Percentiles rank a stretch among this genome's conserved stretches.
Evolutionary conservation across 1,140 invertebrate genomes (phyloP).

Genomic region (Tetraneura akinire): DNA sequence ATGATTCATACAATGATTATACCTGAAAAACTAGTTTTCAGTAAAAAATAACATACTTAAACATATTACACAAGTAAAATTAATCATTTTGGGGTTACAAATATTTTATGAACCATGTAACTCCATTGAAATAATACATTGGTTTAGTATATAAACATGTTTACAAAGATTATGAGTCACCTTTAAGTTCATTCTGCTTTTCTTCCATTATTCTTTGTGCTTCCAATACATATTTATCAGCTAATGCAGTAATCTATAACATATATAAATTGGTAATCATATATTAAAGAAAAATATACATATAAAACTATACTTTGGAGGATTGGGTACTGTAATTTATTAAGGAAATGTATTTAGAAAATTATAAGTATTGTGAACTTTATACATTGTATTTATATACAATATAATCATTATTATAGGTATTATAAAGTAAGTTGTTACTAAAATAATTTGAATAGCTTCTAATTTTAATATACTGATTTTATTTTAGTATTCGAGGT

Average conservation of each 20-base stretch:
- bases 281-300: too few species aligned
- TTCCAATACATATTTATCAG: constrained; percentile 67
- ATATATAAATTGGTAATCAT: neutral
- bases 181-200: constrained; percentile 75
- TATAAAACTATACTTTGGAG: too few species aligned
- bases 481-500: neutral
- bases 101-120: neutral
- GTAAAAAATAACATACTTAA: too few species aligned
- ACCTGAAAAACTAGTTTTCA: neutral
- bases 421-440: too few species aligned
- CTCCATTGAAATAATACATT: neutral
- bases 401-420: too few species aligned
- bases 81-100: neutral
- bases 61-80: neutral
- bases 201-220: constrained; percentile 69
- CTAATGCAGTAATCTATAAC: constrained; percentile 66
- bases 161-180: constrained; percentile 54
- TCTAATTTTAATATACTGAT: too few species aligned
- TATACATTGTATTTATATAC: too few species aligned
- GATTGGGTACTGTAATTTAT: too few species aligned
- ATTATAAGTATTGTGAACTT: too few species aligned
- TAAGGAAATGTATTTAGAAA: too few species aligned
- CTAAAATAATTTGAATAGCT: too few species aligned
- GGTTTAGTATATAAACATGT: neutral
- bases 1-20: neutral